Evolutionary conservation across 2,888 invertebrate species (phyloP), one percentile per base, ranked within the genome.

Genomic region (Polyommatus icarus): DNA sequence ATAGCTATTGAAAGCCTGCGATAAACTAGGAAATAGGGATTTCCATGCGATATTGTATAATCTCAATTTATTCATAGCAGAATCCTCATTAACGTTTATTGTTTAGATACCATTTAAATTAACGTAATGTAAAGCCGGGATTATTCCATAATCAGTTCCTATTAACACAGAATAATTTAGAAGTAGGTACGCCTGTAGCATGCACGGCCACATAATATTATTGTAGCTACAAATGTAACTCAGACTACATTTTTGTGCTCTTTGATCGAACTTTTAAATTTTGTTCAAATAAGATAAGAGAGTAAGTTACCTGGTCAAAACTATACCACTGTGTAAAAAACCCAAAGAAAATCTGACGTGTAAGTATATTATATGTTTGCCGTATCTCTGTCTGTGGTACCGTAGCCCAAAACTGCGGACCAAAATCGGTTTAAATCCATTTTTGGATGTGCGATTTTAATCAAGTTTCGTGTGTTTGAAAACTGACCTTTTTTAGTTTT

Each of bases 1-100:
- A 79, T 67, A 67, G 67, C 67, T 32, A 67, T 67, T 67, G 67
- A 67, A 67, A 67, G 67, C 67, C 67, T 61, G 61, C 67, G 67
- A 67, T 67, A 67, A 67, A 32, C 67, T 67, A 67, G 29, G 67
- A 32, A 67, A 67, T 18, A 61, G 61, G 29, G 32, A 20, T 67
- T 67, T 32, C 15, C 5, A 32, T 29, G 29, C 29, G 6, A 29
- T 67, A 67, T 29, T 67, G 67, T 67, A 32, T 67, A 67, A 32
- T 67, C 29, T 32, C 29, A 29, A 67, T 67, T 32, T 29, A 67
- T 32, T 32, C 29, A 67, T 32, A 67, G 67, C 18, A 15, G 6
- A 29, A 67, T 24, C 67, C 67, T 67, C 29, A 67, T 32, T 67
- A 67, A 67, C 29, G 29, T 29, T 67, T 29, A 29, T 67, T 67